Percentiles rank a stretch among this genome's conserved stretches.
Conservation (phyloP, 92 coral and sea anemone species). For the Parazoanthus swiftii region DNA sequence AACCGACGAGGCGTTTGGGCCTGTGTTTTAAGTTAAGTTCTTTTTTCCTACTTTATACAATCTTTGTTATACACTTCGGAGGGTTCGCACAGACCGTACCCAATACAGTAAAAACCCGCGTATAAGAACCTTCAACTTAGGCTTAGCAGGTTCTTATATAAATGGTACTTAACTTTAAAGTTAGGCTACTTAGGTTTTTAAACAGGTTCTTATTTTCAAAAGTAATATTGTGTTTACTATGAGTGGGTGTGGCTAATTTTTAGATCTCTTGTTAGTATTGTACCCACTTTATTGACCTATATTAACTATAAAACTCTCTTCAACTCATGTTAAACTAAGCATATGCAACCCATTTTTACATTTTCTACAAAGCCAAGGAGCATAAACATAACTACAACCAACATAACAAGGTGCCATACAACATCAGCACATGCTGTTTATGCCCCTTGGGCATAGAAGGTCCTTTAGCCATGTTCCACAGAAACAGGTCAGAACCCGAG, state of each 20-base stretch:
- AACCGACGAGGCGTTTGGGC: no score
- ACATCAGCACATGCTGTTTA: no score
- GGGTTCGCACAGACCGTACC: no score
- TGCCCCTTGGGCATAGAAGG: no score
- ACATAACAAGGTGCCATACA: no score
- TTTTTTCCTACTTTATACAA: no score
- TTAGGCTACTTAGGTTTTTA: not conserved
- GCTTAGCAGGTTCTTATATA: not conserved
- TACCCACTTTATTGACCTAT: not conserved
- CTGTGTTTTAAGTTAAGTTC: no score
- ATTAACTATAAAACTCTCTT: not conserved
- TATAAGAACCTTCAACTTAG: not conserved
- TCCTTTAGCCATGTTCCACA: no score
- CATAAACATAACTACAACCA: not conserved
- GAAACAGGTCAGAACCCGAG: no score
- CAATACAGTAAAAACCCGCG: no score
- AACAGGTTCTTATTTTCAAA: not conserved
- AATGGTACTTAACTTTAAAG: not conserved
- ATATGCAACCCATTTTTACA: constrained; percentile 7
- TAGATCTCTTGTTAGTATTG: not conserved
- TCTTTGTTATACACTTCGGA: no score
- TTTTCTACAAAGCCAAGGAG: not conserved
- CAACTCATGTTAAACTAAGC: constrained; percentile 1
- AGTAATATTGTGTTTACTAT: constrained; percentile 1
- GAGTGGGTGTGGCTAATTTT: not conserved